Evolutionary conservation across 2,888 invertebrate species (phyloP).

Genomic region (Calephelis perditalis): DNA sequence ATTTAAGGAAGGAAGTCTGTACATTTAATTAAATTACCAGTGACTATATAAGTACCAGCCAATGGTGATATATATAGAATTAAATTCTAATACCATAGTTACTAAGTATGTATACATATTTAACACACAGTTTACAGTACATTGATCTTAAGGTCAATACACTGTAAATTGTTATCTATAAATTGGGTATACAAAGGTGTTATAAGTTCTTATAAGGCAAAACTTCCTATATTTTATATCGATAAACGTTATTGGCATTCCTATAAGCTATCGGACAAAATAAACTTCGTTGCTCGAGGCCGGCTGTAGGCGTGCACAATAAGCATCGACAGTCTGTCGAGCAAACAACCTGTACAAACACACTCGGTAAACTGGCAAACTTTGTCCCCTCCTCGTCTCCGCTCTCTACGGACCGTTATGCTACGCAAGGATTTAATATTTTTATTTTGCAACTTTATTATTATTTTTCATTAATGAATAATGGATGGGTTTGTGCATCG

Average conservation of each 20-base stretch:
- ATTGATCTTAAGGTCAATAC: too few species aligned
- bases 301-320: conserved; percentile 40
- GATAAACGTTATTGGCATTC: conserved; percentile 25
- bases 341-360: conserved; percentile 35
- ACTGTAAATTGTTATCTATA: too few species aligned
- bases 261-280: conserved; percentile 26
- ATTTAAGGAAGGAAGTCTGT: too few species aligned
- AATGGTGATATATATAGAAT: too few species aligned
- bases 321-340: conserved; percentile 43
- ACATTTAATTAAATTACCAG: too few species aligned
- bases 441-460: conserved; percentile 7
- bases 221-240: conserved; percentile 1
- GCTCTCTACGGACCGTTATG: conserved; percentile 23
- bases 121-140: too few species aligned
- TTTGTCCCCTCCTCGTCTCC: conserved; percentile 22
- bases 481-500: conserved; percentile 12
- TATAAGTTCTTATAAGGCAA: conserved; percentile 7
- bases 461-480: background rate
- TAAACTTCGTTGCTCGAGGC: conserved; percentile 25
- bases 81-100: too few species aligned
- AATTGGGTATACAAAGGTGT: too few species aligned
- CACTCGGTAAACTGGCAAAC: conserved; percentile 29
- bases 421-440: conserved; percentile 14
- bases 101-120: too few species aligned
- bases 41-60: too few species aligned